A percentile compares a stretch with the other conserved stretches of the same genome.
Evolutionary conservation across 1,140 invertebrate genomes (phyloP).

Genomic region (Magallana angulata): DNA sequence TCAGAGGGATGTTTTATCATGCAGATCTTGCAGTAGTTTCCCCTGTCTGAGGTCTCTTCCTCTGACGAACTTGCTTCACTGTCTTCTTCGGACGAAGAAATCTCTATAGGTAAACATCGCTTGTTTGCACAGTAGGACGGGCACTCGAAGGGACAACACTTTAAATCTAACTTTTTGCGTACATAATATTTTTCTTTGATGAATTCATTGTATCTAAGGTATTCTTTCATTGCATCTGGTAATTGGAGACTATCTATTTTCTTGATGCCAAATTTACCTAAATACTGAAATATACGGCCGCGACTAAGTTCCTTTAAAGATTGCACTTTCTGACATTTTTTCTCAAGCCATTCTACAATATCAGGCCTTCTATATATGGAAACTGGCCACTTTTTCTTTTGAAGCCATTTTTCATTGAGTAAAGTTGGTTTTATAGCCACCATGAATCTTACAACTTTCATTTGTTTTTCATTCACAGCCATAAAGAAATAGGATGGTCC

Average conservation of each 20-base stretch:
- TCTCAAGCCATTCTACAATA: constrained; percentile 66
- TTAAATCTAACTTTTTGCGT: constrained; percentile 56
- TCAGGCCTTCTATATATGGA: constrained; percentile 68
- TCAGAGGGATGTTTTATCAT: constrained; percentile 23
- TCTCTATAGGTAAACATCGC: constrained; percentile 68
- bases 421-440: constrained; percentile 67
- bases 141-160: constrained; percentile 73
- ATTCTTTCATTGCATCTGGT: constrained; percentile 64
- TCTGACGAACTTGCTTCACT: constrained; percentile 61
- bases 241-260: constrained; percentile 67
- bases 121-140: constrained; percentile 62
- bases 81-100: constrained; percentile 62
- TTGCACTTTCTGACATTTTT: constrained; percentile 56
- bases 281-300: constrained; percentile 62
- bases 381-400: constrained; percentile 67
- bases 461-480: constrained; percentile 70
- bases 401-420: constrained; percentile 71
- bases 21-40: constrained; percentile 21
- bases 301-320: constrained; percentile 68
- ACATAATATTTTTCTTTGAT: constrained; percentile 70
- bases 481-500: constrained; percentile 69
- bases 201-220: constrained; percentile 66
- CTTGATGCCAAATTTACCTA: constrained; percentile 63
- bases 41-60: neutral
- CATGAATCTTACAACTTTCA: constrained; percentile 68